Conservation (phyloP, 2,113 vertebrate species). For the Geothlypis trichas region DNA sequence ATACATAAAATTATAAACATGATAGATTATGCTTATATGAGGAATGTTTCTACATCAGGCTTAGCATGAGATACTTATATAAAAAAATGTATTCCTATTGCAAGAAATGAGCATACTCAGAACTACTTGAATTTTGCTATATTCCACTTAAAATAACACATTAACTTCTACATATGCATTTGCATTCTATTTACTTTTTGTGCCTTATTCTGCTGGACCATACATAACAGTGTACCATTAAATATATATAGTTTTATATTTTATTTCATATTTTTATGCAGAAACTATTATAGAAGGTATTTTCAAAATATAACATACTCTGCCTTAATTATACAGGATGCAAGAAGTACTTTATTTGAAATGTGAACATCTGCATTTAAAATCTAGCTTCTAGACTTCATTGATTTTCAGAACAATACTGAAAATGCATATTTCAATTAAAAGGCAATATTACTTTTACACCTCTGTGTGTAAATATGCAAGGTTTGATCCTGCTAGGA, state of each 20-base stretch:
- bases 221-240: constrained; percentile 49
- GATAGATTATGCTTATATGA: background rate
- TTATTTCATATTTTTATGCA: constrained; percentile 70
- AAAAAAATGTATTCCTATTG: constrained; percentile 30
- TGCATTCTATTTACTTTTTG: constrained; percentile 66
- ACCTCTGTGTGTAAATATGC: constrained; percentile 22
- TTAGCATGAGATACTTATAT: constrained; percentile 48
- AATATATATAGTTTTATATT: constrained; percentile 63
- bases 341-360: constrained; percentile 54
- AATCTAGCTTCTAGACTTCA: constrained; percentile 18
- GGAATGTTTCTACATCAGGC: constrained; percentile 11
- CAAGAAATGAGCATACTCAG: constrained; percentile 42
- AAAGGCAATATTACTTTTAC: constrained; percentile 44
- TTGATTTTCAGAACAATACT: constrained; percentile 37
- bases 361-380: constrained; percentile 40
- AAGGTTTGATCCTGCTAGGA: constrained; percentile 51
- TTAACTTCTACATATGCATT: constrained; percentile 60
- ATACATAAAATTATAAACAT: background rate
- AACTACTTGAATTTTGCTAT: constrained; percentile 69
- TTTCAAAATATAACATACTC: constrained; percentile 65
- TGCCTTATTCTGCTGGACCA: constrained; percentile 69
- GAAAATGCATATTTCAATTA: constrained; percentile 42
- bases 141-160: constrained; percentile 53
- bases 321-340: constrained; percentile 62
- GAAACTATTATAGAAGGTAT: constrained; percentile 57